Percentiles rank a stretch among this genome's conserved stretches.
Evolutionary conservation across 2,113 vertebrate genomes (phyloP).

Genomic region (Nothoprocta perdicaria): DNA sequence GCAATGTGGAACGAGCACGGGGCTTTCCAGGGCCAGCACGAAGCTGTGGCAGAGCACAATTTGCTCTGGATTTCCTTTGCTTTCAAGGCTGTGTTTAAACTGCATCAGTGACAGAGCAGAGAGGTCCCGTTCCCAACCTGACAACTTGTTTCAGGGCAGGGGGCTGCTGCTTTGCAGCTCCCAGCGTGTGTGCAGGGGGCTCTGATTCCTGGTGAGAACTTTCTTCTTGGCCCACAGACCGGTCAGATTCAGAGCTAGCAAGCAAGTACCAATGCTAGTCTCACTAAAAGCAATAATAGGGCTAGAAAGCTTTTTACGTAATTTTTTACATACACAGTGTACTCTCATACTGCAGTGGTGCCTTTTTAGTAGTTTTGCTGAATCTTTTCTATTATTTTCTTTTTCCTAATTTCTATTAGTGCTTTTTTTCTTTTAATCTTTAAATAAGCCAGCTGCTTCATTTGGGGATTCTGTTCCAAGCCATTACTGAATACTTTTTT

Average conservation of each 20-base stretch:
- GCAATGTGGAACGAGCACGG: background rate
- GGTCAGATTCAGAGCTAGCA: background rate
- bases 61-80: background rate
- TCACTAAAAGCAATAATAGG: background rate
- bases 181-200: background rate
- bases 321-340: background rate
- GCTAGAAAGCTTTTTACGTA: background rate
- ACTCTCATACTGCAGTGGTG: background rate
- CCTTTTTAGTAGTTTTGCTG: background rate
- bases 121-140: background rate
- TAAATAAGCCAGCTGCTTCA: background rate
- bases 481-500: background rate
- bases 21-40: background rate
- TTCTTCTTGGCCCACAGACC: background rate
- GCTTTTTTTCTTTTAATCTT: background rate
- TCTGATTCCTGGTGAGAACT: background rate
- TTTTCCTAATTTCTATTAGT: background rate
- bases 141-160: background rate
- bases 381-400: background rate
- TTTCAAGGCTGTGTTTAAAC: background rate
- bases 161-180: conserved; percentile 9
- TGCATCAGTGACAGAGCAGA: accelerated
- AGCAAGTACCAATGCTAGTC: background rate
- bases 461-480: background rate
- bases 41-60: background rate